Conservation (phyloP, 2,113 vertebrate genomes). For the Talpa occidentalis region DNA sequence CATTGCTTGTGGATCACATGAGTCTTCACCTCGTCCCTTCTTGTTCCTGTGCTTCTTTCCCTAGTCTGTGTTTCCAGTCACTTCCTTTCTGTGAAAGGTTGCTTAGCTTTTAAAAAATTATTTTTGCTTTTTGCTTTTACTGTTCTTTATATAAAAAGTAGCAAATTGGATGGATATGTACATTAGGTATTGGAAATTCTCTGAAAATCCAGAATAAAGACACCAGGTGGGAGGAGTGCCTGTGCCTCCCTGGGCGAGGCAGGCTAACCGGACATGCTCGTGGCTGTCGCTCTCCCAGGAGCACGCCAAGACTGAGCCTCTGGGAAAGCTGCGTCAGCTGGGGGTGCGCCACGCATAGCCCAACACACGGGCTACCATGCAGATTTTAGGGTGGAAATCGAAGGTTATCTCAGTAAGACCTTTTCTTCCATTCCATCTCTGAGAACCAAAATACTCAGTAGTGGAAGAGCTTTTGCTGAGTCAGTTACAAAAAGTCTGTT, state of each 20-base stretch:
- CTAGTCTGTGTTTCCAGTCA: constrained; percentile 46
- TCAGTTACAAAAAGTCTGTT: background rate
- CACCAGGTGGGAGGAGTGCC: background rate
- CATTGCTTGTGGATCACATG: constrained; percentile 11
- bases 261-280: background rate
- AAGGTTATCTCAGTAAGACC: background rate
- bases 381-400: constrained; percentile 25
- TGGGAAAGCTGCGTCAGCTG: background rate
- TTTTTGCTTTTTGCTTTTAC: constrained; percentile 40
- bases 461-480: background rate
- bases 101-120: constrained; percentile 57
- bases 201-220: constrained; percentile 52
- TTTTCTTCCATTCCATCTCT: background rate
- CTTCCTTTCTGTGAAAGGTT: constrained; percentile 84
- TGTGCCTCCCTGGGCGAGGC: background rate
- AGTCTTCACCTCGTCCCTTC: background rate
- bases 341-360: background rate
- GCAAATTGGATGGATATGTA: constrained; percentile 56
- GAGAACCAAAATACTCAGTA: background rate
- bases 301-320: background rate
- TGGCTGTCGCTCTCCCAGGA: background rate
- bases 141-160: constrained; percentile 70
- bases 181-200: constrained; percentile 60
- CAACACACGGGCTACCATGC: background rate
- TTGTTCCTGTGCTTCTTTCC: background rate